phyloP scores from a whole-genome alignment of 2,888 invertebrate genomes.

The Adela reaumurella region DNA sequence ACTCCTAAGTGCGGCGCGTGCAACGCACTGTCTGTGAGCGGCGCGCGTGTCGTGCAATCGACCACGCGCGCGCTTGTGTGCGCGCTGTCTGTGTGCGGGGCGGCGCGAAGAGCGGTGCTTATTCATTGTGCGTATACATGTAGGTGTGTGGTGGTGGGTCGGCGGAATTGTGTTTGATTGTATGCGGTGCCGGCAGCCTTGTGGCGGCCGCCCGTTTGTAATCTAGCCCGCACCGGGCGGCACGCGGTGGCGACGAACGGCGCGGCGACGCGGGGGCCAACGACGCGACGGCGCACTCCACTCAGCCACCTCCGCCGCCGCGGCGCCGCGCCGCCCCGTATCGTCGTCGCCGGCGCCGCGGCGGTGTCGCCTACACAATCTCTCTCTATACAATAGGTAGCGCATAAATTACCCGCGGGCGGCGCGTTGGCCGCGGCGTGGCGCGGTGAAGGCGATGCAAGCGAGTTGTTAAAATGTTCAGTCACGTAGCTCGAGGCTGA shows the following conservation, averaged over 20 bases:
- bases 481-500: neutral
- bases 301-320: conserved; percentile 34
- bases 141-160: no score
- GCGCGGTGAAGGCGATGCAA: neutral
- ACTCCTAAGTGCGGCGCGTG: neutral
- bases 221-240: conserved; percentile 7
- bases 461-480: conserved; percentile 1
- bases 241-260: neutral
- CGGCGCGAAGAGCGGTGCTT: no score
- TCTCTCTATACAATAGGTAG: neutral
- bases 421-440: neutral
- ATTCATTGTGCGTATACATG: no score
- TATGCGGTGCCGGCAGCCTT: neutral
- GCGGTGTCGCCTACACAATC: conserved; percentile 20
- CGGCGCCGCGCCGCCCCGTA: conserved; percentile 36
- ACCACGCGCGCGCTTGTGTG: neutral
- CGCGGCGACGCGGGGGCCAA: conserved; percentile 26
- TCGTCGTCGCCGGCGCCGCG: conserved; percentile 37
- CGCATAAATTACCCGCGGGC: conserved; percentile 1
- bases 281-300: conserved; percentile 22
- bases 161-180: no score
- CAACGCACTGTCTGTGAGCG: neutral
- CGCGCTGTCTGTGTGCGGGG: no score
- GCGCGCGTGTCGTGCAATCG: neutral
- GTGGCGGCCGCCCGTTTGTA: conserved; percentile 12